These are phyloP conservation scores for Lagodon rhomboides DNA, from an alignment of 2,797 vertebrate species.

Conservation along the genomic window DNA sequence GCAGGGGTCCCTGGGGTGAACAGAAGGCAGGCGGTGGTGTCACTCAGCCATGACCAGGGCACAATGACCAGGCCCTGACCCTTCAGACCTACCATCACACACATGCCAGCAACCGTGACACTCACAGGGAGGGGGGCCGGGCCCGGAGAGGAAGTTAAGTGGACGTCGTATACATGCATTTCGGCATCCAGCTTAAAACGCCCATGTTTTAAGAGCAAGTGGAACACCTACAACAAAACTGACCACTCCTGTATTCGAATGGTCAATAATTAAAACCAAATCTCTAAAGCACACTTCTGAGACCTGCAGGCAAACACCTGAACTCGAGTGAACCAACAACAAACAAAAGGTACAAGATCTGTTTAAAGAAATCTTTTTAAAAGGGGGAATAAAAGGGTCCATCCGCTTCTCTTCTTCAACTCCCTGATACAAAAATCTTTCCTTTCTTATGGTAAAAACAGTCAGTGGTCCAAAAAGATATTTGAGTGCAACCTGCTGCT, in stretches of 20 bases:
- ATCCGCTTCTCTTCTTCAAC: slow-evolving; percentile 15
- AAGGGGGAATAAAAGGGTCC: slow-evolving; percentile 8
- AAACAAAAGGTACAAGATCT: slow-evolving; percentile 1
- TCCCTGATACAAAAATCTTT: slow-evolving; percentile 6
- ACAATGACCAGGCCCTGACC: slow-evolving; percentile 85
- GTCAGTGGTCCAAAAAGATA: slow-evolving; percentile 43
- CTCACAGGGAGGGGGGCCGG: slow-evolving; percentile 57
- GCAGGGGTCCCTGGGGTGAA: slow-evolving; percentile 80
- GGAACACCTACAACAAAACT: not conserved
- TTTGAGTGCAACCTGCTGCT: slow-evolving; percentile 49
- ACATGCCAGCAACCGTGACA: slow-evolving; percentile 78
- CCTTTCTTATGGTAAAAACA: slow-evolving; percentile 40
- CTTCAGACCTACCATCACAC: slow-evolving; percentile 77
- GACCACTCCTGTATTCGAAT: not conserved
- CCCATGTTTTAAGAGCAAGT: not conserved
- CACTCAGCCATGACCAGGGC: slow-evolving; percentile 85
- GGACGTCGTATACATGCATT: slow-evolving; percentile 27
- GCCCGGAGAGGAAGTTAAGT: slow-evolving; percentile 67
- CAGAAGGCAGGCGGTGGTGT: slow-evolving; percentile 86
- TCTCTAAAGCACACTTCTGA: not conserved
- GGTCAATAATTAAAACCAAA: not conserved
- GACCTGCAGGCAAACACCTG: slow-evolving; percentile 11
- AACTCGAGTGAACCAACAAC: not conserved
- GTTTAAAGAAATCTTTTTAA: slow-evolving; percentile 14
- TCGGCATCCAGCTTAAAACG: slow-evolving; percentile 19